Evolutionary conservation across 2,797 vertebrate species (phyloP).

Genomic region (Cottoperca gobio): DNA sequence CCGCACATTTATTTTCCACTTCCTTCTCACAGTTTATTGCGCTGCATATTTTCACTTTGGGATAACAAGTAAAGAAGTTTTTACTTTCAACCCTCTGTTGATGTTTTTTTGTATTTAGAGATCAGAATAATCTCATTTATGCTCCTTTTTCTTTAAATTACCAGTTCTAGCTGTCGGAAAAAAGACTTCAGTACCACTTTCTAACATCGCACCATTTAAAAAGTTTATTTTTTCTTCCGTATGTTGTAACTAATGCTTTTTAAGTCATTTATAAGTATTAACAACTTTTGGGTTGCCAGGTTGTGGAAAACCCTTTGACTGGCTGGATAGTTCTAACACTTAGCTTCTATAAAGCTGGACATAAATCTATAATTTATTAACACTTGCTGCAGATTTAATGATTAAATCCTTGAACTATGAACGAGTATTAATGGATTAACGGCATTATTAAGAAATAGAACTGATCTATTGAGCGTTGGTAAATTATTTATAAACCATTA

Average conservation of each 20-base stretch:
- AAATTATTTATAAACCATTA: background rate
- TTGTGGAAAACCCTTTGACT: background rate
- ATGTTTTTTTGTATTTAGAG: background rate
- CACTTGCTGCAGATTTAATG: background rate
- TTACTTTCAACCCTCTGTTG: background rate
- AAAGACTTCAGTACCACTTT: background rate
- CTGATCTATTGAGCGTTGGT: background rate
- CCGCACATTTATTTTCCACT: background rate
- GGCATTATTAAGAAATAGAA: too few relatives aligned
- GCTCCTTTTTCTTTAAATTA: too few relatives aligned
- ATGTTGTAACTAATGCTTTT: background rate
- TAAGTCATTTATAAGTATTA: background rate
- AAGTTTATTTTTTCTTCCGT: too few relatives aligned
- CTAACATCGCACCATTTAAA: background rate
- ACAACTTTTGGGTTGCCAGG: background rate
- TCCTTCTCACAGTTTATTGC: constrained; percentile 2
- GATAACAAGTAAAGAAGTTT: background rate
- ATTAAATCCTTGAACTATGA: background rate
- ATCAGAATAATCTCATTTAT: background rate
- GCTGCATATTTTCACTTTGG: background rate
- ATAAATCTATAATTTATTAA: background rate
- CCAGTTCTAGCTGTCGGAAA: background rate
- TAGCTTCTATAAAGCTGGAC: background rate
- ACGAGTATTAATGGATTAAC: background rate
- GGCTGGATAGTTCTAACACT: background rate